Evolutionary conservation across 2,797 vertebrate genomes (phyloP).

Genomic region (Dryobates pubescens): DNA sequence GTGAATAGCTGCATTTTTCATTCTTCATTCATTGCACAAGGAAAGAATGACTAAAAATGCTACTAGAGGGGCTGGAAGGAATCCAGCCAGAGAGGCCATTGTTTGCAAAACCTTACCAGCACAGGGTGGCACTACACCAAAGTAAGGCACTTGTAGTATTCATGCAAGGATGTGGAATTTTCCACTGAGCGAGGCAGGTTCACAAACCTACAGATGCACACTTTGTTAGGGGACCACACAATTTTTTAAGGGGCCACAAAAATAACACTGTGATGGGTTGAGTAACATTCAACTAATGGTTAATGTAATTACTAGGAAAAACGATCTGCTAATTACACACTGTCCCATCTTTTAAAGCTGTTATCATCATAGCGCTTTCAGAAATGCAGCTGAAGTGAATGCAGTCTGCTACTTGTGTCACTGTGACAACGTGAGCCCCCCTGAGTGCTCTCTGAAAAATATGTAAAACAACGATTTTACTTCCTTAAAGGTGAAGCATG

Average conservation of each 20-base stretch:
- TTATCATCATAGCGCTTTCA: conserved; percentile 38
- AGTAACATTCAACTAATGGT: conserved; percentile 30
- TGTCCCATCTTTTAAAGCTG: conserved; percentile 33
- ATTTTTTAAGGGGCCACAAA: neutral
- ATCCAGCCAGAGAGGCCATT: conserved; percentile 57
- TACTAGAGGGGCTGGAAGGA: conserved; percentile 50
- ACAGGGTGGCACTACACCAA: neutral
- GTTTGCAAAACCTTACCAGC: conserved; percentile 55
- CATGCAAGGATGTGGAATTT: conserved; percentile 52
- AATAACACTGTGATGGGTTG: neutral
- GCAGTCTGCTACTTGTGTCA: neutral
- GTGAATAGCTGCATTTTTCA: conserved; percentile 64
- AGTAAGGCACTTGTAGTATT: neutral
- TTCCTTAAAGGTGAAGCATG: neutral
- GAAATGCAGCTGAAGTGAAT: neutral
- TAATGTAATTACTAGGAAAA: conserved; percentile 34
- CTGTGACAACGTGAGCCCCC: neutral
- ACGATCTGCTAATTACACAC: conserved; percentile 10
- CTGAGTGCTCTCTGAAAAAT: neutral
- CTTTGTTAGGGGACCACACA: neutral
- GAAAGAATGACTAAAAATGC: conserved; percentile 43
- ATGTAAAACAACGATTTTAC: neutral
- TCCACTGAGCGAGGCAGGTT: conserved; percentile 8
- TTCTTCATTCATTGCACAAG: conserved; percentile 65
- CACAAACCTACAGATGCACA: neutral